Evolutionary conservation across 30 jellyfish, hydroid and myxozoan species (phyloP).

Genomic region (Catostylus mosaicus): DNA sequence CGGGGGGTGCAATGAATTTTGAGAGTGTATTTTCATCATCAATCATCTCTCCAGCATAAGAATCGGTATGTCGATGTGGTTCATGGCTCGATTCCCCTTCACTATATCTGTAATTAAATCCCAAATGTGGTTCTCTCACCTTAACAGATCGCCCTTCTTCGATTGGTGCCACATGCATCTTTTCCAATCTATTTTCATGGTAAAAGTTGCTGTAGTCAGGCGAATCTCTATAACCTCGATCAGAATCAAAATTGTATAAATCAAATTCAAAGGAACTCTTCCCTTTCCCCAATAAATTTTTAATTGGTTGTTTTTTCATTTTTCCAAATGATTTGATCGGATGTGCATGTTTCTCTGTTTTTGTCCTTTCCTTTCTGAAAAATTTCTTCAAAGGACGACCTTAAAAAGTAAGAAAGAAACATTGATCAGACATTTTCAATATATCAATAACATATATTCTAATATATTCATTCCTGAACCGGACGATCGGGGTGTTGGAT

Average conservation of each 20-base stretch:
- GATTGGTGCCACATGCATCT: conserved; percentile 27
- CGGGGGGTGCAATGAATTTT: conserved; percentile 93
- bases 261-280: conserved; percentile 49
- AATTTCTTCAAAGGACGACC: conserved; percentile 26
- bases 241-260: conserved; percentile 10
- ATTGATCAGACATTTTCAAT: not conserved
- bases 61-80: conserved; percentile 40
- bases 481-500: too few species aligned
- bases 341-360: not conserved
- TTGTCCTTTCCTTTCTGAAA: conserved; percentile 4
- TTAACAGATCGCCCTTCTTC: conserved; percentile 27
- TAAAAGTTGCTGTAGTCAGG: conserved; percentile 20
- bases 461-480: too few species aligned
- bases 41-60: conserved; percentile 91
- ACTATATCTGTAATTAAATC: conserved; percentile 19
- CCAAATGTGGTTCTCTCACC: conserved; percentile 43
- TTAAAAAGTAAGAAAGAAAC: not conserved
- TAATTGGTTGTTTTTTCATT: conserved; percentile 25
- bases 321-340: not conserved
- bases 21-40: conserved; percentile 90
- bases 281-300: conserved; percentile 49
- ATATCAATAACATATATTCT: too few species aligned
- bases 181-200: conserved; percentile 47
- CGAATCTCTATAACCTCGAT: not conserved
- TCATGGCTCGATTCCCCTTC: conserved; percentile 3